Percentiles rank a stretch among this genome's conserved stretches.
phyloP scores from a whole-genome alignment of 2,797 vertebrate species.

The Peromyscus aztecus region DNA sequence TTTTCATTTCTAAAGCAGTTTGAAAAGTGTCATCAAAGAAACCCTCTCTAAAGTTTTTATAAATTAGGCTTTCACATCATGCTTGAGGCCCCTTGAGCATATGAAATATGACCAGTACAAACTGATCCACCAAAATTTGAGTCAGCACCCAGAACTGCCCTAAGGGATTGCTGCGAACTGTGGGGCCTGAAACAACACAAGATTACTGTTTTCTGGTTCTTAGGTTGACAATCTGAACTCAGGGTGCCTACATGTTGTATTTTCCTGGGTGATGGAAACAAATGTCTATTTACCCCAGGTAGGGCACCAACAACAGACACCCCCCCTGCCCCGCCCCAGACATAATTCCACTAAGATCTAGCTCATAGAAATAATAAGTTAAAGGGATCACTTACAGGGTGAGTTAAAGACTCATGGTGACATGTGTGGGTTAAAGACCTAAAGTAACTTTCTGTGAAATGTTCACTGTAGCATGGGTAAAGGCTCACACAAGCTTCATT shows the following conservation, averaged over 20 bases:
- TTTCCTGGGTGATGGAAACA: background rate
- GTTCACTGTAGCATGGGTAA: background rate
- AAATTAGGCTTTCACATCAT: background rate
- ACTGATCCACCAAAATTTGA: background rate
- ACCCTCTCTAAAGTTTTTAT: background rate
- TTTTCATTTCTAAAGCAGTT: constrained; percentile 32
- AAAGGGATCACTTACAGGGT: background rate
- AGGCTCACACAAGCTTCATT: background rate
- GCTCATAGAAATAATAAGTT: background rate
- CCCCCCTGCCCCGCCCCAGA: background rate
- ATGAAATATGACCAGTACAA: background rate
- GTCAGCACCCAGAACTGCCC: background rate
- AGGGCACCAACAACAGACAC: background rate
- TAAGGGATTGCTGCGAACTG: background rate
- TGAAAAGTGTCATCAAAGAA: background rate
- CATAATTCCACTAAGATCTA: background rate
- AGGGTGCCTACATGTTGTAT: background rate
- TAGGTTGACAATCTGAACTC: background rate
- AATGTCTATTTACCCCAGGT: background rate
- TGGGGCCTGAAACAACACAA: background rate
- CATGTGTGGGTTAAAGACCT: background rate
- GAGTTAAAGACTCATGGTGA: too few species aligned
- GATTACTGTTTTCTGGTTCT: background rate
- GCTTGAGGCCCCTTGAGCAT: too few species aligned
- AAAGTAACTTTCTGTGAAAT: background rate